Evolutionary conservation across 2,888 invertebrate genomes (phyloP).

Genomic region (Drosophila neonasuta): DNA sequence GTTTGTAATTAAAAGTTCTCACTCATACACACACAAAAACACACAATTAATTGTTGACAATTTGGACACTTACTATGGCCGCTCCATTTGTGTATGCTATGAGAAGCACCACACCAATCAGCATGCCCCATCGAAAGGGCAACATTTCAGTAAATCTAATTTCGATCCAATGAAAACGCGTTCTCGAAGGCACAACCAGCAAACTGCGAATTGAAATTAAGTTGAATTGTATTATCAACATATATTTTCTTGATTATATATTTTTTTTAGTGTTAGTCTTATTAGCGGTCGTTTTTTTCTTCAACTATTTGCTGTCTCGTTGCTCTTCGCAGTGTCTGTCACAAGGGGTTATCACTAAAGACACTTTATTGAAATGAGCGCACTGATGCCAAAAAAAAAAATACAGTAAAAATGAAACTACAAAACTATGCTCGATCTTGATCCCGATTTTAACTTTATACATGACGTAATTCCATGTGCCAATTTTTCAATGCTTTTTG

Average conservation of each 20-base stretch:
- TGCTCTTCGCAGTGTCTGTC: slow-evolving; percentile 40
- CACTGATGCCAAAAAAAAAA: slow-evolving; percentile 60
- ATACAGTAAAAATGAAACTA: slow-evolving; percentile 9
- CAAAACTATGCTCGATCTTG: slow-evolving; percentile 40
- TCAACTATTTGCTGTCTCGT: slow-evolving; percentile 21
- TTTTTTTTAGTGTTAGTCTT: slow-evolving; percentile 22
- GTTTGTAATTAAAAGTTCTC: slow-evolving; percentile 3
- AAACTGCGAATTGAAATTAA: slow-evolving; percentile 74
- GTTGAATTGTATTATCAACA: slow-evolving; percentile 66
- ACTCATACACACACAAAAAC: slow-evolving; percentile 2
- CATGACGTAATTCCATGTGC: slow-evolving; percentile 56
- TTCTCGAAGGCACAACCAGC: slow-evolving; percentile 62
- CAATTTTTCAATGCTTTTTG: not conserved
- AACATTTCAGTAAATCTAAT: slow-evolving; percentile 76
- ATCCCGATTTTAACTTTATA: slow-evolving; percentile 26
- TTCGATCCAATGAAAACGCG: slow-evolving; percentile 61
- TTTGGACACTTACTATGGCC: slow-evolving; percentile 75
- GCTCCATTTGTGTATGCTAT: slow-evolving; percentile 77
- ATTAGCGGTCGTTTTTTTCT: slow-evolving; percentile 29
- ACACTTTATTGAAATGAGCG: slow-evolving; percentile 46
- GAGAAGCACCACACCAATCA: slow-evolving; percentile 73
- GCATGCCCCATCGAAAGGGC: slow-evolving; percentile 79
- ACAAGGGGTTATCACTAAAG: slow-evolving; percentile 63
- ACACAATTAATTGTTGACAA: slow-evolving; percentile 41
- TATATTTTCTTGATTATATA: slow-evolving; percentile 34